phyloP scores from a whole-genome alignment of 92 coral and sea anemone species.

The Palythoa heliodiscus region DNA sequence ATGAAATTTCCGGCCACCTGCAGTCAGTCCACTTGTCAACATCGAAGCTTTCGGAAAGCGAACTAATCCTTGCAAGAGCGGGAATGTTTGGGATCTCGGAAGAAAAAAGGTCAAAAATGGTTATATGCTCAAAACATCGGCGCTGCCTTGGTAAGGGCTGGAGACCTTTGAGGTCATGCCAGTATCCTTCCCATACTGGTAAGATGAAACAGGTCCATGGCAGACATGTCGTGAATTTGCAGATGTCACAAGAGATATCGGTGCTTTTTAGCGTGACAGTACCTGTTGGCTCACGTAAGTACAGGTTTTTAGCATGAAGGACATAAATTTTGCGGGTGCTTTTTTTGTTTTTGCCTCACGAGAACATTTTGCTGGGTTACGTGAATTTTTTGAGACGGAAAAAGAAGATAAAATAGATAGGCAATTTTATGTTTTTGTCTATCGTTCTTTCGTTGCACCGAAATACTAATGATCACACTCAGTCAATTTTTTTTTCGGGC shows the following conservation, averaged over 20 bases:
- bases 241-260: not conserved
- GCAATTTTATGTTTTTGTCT: not conserved
- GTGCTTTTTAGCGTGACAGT: not conserved
- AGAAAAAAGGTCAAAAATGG: conserved; percentile 1
- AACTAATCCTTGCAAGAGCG: conserved; percentile 25
- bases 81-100: conserved; percentile 13
- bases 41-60: conserved; percentile 20
- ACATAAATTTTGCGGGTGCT: not conserved
- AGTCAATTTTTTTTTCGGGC: not conserved
- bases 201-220: not conserved
- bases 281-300: conserved; percentile 10
- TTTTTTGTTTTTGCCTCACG: not conserved
- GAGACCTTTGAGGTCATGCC: not conserved
- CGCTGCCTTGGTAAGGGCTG: conserved; percentile 21
- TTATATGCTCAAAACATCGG: conserved; percentile 21
- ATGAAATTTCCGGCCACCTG: conserved; percentile 8
- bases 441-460: not conserved
- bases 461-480: not conserved
- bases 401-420: not conserved
- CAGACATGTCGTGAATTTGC: conserved; percentile 3
- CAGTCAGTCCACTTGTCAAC: conserved; percentile 21
- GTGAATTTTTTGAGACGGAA: not conserved
- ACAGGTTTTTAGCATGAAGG: not conserved
- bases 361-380: not conserved
- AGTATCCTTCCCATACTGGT: not conserved